These are phyloP conservation scores for Timema cristinae DNA, from an alignment of 2,888 invertebrate genomes.

Conservation along the genomic window DNA sequence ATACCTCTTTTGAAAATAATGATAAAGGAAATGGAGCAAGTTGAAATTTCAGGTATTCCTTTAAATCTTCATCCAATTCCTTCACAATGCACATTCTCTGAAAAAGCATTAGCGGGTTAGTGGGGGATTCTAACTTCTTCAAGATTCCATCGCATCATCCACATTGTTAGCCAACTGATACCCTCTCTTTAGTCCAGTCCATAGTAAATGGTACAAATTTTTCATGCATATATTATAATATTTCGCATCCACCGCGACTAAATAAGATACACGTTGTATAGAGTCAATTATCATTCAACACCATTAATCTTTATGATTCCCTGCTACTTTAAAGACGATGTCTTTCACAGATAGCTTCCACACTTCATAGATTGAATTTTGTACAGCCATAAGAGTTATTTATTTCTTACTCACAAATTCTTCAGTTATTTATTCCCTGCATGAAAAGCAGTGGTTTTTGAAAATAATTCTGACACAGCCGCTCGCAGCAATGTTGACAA, in stretches of 20 bases:
- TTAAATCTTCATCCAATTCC: not conserved
- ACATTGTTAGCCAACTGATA: not conserved
- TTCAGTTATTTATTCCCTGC: no score
- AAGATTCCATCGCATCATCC: slow-evolving; percentile 2
- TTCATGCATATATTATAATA: slow-evolving; percentile 2
- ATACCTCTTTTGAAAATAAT: not conserved
- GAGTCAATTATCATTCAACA: no score
- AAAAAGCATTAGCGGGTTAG: no score
- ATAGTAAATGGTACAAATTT: not conserved
- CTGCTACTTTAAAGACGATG: no score
- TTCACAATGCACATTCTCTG: not conserved
- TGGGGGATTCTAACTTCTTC: no score
- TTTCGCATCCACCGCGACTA: slow-evolving; percentile 10
- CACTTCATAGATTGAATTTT: no score
- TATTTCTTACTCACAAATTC: no score
- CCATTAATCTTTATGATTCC: no score
- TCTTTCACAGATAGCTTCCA: no score
- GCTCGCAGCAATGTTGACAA: not conserved
- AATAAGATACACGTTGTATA: not conserved
- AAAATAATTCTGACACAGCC: not conserved
- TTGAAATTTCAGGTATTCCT: not conserved
- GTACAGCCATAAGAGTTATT: no score
- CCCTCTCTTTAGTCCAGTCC: not conserved
- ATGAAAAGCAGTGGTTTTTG: no score
- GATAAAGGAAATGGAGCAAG: not conserved